These are phyloP conservation scores for Microcebus jonahi DNA, from an alignment of 2,113 vertebrate genomes.

Conservation along the genomic window DNA sequence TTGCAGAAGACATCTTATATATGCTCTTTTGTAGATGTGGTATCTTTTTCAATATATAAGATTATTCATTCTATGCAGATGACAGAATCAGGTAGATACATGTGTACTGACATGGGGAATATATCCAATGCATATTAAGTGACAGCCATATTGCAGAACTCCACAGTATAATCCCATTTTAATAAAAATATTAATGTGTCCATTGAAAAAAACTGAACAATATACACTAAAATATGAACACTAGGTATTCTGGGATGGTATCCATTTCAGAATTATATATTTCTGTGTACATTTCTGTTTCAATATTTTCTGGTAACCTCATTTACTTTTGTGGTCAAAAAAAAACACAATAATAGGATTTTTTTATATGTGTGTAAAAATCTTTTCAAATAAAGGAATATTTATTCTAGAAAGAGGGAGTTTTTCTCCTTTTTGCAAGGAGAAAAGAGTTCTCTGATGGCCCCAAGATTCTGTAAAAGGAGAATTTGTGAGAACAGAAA, in stretches of 20 bases:
- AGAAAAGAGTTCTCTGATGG: not conserved
- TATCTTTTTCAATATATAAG: conserved; percentile 2
- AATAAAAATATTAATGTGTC: conserved; percentile 38
- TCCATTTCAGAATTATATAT: conserved; percentile 50
- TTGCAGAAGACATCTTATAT: conserved; percentile 40
- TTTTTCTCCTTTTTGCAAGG: conserved; percentile 23
- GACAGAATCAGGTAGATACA: not conserved
- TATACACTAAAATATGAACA: conserved; percentile 1
- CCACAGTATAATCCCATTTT: conserved; percentile 19
- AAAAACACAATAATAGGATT: not conserved
- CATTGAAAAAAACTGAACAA: conserved; percentile 52
- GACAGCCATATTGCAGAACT: conserved; percentile 23
- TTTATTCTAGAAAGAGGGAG: conserved; percentile 41
- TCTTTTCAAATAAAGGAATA: conserved; percentile 30
- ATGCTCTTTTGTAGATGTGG: not conserved
- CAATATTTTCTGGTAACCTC: conserved; percentile 27
- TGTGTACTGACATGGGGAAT: not conserved
- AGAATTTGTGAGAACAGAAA: conserved; percentile 2
- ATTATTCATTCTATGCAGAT: conserved; percentile 2
- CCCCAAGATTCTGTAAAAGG: conserved; percentile 28
- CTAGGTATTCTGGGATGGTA: conserved; percentile 2
- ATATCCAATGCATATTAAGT: conserved; percentile 11
- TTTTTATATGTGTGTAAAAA: conserved; percentile 30
- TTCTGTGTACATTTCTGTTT: not conserved
- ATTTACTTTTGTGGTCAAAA: conserved; percentile 48